These are phyloP conservation scores for Gadus chalcogrammus DNA, from an alignment of 2,113 vertebrate species.

Conservation along the genomic window DNA sequence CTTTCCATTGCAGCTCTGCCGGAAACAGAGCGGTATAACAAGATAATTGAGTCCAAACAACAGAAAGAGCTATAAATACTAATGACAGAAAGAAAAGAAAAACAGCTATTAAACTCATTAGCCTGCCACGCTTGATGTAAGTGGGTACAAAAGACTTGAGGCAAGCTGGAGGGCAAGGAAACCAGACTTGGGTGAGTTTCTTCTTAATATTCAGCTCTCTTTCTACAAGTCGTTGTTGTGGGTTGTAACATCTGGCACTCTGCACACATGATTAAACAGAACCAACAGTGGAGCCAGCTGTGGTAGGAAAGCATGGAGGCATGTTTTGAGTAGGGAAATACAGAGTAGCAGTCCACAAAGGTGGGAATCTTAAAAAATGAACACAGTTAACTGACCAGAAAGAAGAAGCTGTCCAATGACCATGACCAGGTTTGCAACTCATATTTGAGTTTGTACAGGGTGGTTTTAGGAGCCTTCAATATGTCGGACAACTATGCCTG, in stretches of 20 bases:
- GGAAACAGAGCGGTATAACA: neutral
- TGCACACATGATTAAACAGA: slow-evolving; percentile 9
- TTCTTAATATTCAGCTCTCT: slow-evolving; percentile 4
- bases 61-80: too few species aligned
- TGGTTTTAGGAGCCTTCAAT: too few species aligned
- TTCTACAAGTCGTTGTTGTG: slow-evolving; percentile 7
- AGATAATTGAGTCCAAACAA: too few species aligned
- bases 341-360: too few species aligned
- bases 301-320: slow-evolving; percentile 5
- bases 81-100: neutral
- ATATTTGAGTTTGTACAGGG: too few species aligned
- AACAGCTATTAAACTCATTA: slow-evolving; percentile 10
- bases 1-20: too few species aligned
- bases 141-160: slow-evolving; percentile 3
- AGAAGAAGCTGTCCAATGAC: too few species aligned
- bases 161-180: slow-evolving; percentile 4
- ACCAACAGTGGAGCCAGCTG: slow-evolving; percentile 5
- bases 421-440: too few species aligned
- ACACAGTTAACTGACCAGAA: too few species aligned
- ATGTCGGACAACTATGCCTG: too few species aligned
- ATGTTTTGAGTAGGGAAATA: too few species aligned
- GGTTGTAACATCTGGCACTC: slow-evolving; percentile 39
- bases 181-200: neutral
- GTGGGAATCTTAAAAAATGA: neutral
- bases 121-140: neutral